These are phyloP conservation scores for Choreutis nemorana DNA, from an alignment of 2,888 invertebrate species.

Conservation along the genomic window DNA sequence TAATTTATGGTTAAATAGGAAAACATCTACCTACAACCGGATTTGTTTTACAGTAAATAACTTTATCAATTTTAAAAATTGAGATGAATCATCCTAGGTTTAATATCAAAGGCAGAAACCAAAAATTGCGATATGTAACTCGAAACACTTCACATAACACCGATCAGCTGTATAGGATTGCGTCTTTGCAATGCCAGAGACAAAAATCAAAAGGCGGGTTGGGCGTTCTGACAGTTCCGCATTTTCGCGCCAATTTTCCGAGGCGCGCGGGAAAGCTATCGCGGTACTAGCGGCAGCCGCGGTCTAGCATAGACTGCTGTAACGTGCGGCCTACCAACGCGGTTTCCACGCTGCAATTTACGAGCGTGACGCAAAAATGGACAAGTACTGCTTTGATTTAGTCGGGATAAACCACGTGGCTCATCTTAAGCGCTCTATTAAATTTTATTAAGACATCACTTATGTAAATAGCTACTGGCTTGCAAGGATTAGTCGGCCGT, in stretches of 20 bases:
- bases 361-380: conserved; percentile 52
- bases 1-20: too few relatives aligned
- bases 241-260: conserved; percentile 64
- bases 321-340: conserved; percentile 34
- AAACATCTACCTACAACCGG: too few relatives aligned
- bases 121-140: conserved; percentile 3
- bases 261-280: conserved; percentile 31
- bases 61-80: too few relatives aligned
- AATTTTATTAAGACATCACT: too few relatives aligned
- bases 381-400: conserved; percentile 16
- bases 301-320: conserved; percentile 40
- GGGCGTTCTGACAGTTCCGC: conserved; percentile 41
- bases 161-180: conserved; percentile 13
- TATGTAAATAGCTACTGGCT: too few relatives aligned
- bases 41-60: too few relatives aligned
- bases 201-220: conserved; percentile 26
- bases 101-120: too few relatives aligned
- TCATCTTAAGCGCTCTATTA: conserved; percentile 12
- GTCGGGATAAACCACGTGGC: conserved; percentile 27
- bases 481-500: too few relatives aligned
- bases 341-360: conserved; percentile 52
- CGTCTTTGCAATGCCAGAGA: conserved; percentile 14
- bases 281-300: conserved; percentile 38
- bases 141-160: conserved; percentile 12
- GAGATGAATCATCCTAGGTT: conserved; percentile 4